Evolutionary conservation across 2,888 invertebrate species (phyloP).

Genomic region (Zaprionus bogoriensis): DNA sequence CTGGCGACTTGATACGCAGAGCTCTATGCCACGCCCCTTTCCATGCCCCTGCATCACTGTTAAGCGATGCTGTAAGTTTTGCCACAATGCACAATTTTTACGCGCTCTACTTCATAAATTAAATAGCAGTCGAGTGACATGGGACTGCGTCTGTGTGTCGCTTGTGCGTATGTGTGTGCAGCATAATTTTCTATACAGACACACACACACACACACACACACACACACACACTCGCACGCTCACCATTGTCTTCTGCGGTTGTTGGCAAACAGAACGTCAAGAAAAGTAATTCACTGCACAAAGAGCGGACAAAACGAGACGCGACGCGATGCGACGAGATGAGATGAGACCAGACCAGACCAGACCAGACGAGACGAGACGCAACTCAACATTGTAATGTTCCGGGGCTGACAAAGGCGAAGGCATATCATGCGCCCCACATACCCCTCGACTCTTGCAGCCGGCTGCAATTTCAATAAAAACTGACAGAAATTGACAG

Average conservation of each 20-base stretch:
- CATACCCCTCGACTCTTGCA: not conserved
- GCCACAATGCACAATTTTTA: slow-evolving; percentile 78
- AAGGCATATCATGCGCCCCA: slow-evolving; percentile 15
- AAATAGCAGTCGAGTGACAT: slow-evolving; percentile 69
- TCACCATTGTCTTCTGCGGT: slow-evolving; percentile 67
- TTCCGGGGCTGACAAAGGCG: slow-evolving; percentile 27
- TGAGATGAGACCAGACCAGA: slow-evolving; percentile 13
- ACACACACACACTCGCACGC: slow-evolving; percentile 4
- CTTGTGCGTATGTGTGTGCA: slow-evolving; percentile 4
- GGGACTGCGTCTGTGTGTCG: slow-evolving; percentile 15
- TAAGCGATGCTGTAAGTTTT: slow-evolving; percentile 51
- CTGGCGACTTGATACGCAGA: too few relatives aligned
- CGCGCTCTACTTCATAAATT: slow-evolving; percentile 81
- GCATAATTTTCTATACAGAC: slow-evolving; percentile 44
- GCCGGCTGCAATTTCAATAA: slow-evolving; percentile 25
- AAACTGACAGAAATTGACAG: slow-evolving; percentile 34
- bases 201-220: slow-evolving; percentile 10
- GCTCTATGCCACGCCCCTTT: too few relatives aligned
- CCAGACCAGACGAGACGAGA: slow-evolving; percentile 16
- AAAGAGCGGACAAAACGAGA: slow-evolving; percentile 36
- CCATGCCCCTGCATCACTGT: slow-evolving; percentile 25
- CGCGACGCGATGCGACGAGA: slow-evolving; percentile 6
- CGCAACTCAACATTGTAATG: slow-evolving; percentile 30
- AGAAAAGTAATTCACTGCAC: slow-evolving; percentile 71
- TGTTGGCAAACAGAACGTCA: slow-evolving; percentile 74